Evolutionary conservation across 1,140 invertebrate species (phyloP).

Genomic region (Drosophila lowei): DNA sequence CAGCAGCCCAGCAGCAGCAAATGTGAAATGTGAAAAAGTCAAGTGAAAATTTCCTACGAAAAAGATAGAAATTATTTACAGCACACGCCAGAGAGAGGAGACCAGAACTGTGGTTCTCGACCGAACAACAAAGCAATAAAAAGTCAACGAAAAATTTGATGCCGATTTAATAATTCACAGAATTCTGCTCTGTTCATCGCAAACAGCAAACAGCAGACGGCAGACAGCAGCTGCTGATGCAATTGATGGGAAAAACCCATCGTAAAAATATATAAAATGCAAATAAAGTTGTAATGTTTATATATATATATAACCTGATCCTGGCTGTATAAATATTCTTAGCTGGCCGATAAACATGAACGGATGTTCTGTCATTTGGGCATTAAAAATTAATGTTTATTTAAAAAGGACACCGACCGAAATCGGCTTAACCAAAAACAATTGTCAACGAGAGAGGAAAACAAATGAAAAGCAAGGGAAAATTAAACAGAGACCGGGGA

Average conservation of each 20-base stretch:
- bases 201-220: conserved; percentile 31
- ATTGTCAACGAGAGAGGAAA: conserved; percentile 54
- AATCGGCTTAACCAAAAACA: conserved; percentile 50
- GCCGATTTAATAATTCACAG: conserved; percentile 67
- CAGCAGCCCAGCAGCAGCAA: background rate
- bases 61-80: conserved; percentile 47
- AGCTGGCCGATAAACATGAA: conserved; percentile 29
- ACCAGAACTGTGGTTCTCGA: conserved; percentile 8
- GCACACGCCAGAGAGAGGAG: background rate
- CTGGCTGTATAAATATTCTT: background rate
- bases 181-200: conserved; percentile 51
- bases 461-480: conserved; percentile 30
- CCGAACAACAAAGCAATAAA: conserved; percentile 47
- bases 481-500: conserved; percentile 19
- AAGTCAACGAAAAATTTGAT: conserved; percentile 49
- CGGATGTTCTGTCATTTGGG: conserved; percentile 48
- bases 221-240: conserved; percentile 51
- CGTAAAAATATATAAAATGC: conserved; percentile 27
- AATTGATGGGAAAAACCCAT: conserved; percentile 56
- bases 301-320: conserved; percentile 1
- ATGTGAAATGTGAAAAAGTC: conserved; percentile 25
- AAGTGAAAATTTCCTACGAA: conserved; percentile 43
- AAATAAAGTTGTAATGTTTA: conserved; percentile 35
- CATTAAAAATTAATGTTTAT: conserved; percentile 73
- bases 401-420: conserved; percentile 59